These are phyloP conservation scores for Perognathus longimembris DNA, from an alignment of 2,113 vertebrate genomes.

Conservation along the genomic window DNA sequence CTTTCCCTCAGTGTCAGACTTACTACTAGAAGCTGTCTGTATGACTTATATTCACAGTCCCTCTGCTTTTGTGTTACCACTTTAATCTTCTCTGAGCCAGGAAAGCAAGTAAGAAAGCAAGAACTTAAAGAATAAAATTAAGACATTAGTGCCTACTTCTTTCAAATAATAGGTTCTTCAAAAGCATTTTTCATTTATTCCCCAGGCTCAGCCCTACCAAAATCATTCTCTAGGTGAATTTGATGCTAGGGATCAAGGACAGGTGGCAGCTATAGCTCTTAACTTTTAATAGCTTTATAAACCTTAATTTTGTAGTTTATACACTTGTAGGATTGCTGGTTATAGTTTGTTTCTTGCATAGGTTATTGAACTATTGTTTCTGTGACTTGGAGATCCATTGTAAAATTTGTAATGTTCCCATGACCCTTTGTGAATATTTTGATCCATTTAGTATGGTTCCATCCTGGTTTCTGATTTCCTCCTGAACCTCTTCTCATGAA, in stretches of 20 bases:
- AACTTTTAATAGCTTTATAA: not conserved
- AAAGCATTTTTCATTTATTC: constrained; percentile 49
- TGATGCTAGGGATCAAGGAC: not conserved
- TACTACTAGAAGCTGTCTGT: constrained; percentile 32
- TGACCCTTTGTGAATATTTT: constrained; percentile 12
- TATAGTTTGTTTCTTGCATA: not conserved
- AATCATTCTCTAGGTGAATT: not conserved
- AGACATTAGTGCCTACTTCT: not conserved
- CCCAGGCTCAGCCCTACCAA: not conserved
- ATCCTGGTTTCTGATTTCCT: constrained; percentile 23
- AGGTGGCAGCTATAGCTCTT: not conserved
- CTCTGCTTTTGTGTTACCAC: constrained; percentile 23
- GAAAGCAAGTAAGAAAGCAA: constrained; percentile 48
- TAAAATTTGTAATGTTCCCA: not conserved
- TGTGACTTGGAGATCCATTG: not conserved
- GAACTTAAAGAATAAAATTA: constrained; percentile 46
- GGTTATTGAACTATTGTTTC: not conserved
- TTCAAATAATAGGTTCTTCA: constrained; percentile 41
- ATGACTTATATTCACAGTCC: not conserved
- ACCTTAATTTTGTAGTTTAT: constrained; percentile 25
- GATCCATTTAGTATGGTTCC: not conserved
- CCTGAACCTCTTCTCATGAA: not conserved
- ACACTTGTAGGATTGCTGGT: not conserved
- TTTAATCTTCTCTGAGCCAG: constrained; percentile 38
- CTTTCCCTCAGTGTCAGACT: constrained; percentile 24